These are phyloP conservation scores for Drosophila quinaria DNA, from an alignment of 2,888 invertebrate species.

Conservation along the genomic window DNA sequence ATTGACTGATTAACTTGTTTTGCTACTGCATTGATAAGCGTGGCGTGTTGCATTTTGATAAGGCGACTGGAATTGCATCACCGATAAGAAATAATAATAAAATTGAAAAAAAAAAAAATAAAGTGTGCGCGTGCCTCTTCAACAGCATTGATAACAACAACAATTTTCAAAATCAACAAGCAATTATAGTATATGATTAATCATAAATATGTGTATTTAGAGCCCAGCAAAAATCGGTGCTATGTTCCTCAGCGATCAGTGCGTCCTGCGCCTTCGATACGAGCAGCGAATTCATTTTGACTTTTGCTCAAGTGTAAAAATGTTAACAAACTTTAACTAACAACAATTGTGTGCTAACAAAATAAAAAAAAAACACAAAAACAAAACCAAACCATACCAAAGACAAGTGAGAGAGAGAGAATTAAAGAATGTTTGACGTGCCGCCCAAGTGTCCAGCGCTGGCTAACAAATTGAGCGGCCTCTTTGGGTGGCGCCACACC, in stretches of 20 bases:
- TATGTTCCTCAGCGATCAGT: constrained; percentile 26
- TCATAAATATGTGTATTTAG: constrained; percentile 11
- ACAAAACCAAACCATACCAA: constrained; percentile 14
- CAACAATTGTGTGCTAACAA: constrained; percentile 15
- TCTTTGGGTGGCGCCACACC: constrained; percentile 93
- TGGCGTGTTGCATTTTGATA: constrained; percentile 45
- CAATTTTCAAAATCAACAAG: constrained; percentile 7
- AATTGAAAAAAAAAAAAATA: background rate
- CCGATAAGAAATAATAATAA: constrained; percentile 34
- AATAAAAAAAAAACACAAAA: constrained; percentile 4
- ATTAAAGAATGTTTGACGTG: constrained; percentile 87
- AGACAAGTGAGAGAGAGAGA: constrained; percentile 18
- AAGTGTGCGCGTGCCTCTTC: constrained; percentile 27
- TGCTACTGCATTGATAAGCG: constrained; percentile 37
- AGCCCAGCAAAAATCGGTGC: constrained; percentile 24
- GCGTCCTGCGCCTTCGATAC: constrained; percentile 11
- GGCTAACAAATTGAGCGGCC: constrained; percentile 91
- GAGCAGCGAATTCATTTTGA: constrained; percentile 34
- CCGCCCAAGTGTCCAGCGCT: constrained; percentile 91
- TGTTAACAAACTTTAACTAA: constrained; percentile 27
- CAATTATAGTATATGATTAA: constrained; percentile 10
- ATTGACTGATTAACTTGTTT: constrained; percentile 7
- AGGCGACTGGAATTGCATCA: constrained; percentile 48
- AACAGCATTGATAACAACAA: constrained; percentile 31
- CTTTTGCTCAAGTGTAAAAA: constrained; percentile 47